Evolutionary conservation across 2,113 vertebrate species (phyloP).

Genomic region (Poeciliopsis occidentalis): DNA sequence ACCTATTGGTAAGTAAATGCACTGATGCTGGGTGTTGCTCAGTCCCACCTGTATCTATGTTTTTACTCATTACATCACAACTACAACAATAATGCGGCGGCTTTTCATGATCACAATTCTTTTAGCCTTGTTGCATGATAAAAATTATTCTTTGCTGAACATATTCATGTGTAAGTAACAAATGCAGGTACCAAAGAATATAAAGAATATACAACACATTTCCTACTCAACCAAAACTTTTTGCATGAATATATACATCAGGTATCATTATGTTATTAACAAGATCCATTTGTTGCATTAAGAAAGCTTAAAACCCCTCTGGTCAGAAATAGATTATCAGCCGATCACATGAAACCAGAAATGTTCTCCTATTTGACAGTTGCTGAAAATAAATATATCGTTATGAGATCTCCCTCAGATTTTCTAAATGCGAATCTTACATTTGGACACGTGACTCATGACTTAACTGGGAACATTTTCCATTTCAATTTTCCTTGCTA

Average conservation of each 20-base stretch:
- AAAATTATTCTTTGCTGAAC: too few species aligned
- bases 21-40: not conserved
- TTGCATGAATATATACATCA: not conserved
- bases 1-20: not conserved
- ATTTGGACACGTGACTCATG: not conserved
- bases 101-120: too few species aligned
- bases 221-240: not conserved
- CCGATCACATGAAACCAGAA: not conserved
- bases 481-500: slow-evolving; percentile 1
- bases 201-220: too few species aligned
- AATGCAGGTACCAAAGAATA: too few species aligned
- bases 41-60: not conserved
- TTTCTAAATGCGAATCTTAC: not conserved
- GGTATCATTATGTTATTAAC: not conserved
- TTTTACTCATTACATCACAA: not conserved
- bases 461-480: not conserved
- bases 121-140: too few species aligned
- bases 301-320: not conserved
- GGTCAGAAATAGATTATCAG: not conserved
- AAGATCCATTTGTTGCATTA: not conserved
- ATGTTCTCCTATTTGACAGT: not conserved
- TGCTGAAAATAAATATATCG: slow-evolving; percentile 7
- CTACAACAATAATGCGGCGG: too few species aligned
- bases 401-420: slow-evolving; percentile 11
- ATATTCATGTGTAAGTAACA: too few species aligned